Evolutionary conservation across 1,140 invertebrate species (phyloP), one percentile per base, ranked within the genome.

Genomic region (Neelides sp.): DNA sequence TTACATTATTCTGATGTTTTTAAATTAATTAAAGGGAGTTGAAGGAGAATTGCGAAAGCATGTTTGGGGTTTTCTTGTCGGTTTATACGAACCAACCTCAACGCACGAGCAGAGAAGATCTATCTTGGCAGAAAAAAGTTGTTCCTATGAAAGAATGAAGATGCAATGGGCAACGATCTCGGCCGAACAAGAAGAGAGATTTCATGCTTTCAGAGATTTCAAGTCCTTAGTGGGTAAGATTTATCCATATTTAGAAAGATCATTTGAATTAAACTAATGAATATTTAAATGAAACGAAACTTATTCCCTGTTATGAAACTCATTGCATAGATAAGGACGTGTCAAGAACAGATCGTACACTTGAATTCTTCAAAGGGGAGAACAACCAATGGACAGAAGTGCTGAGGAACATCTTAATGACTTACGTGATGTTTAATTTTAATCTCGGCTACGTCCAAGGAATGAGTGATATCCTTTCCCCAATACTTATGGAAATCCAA

Each of bases 351-450:
- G 96, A 99, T 67, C 74, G 96, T 63, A 85, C 81, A 4, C 79
- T 92, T 63, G 77, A 82, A 8, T 98, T 85, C 66, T 99, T 84
- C 68, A 77, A 82, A 23, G 91, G 90, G 1, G 88, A 95, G 54
- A 78, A 90, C 61, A 95, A 95, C 71, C 75, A 79, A 8, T 92
- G 98, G 70, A 70, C 98, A 26, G 70, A 76, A 48, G 74, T 84
- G 17, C 68, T 98, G 1, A 78, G 40, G 12, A 57, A 96, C 64
- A 89, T 98, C 63, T 72, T 99, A 1, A 94, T 98, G 87, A 98
- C 94, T 0, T 98, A 98, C 67, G 83, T 92, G n/a, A 97, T 98
- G 93, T 97, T 96, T 66, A 96, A 98, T 71, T 98, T 98, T 71
- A 94, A 98, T 72, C 71, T 98, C 52, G 93, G 92, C 61, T 90